A percentile compares a stretch with the other conserved stretches of the same genome.
phyloP scores from a whole-genome alignment of 2,113 vertebrate species.

The Gymnobelideus leadbeateri region DNA sequence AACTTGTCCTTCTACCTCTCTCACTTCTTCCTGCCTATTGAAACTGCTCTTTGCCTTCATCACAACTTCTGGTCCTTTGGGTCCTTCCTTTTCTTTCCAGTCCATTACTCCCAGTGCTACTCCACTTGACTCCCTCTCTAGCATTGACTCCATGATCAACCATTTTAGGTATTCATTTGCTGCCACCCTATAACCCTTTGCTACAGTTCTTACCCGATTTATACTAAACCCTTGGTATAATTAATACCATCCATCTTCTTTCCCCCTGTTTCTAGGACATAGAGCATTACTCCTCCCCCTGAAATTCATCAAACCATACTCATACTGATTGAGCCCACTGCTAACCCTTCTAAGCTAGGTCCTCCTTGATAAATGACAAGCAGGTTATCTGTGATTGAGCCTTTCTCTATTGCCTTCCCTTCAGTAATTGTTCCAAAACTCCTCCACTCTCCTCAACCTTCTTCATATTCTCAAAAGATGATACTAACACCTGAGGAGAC shows the following conservation, averaged over 20 bases:
- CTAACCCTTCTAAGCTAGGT: neutral
- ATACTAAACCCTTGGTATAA: neutral
- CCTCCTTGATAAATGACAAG: neutral
- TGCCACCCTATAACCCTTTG: neutral
- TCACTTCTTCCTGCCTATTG: neutral
- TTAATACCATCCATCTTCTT: neutral
- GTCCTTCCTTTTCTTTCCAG: neutral
- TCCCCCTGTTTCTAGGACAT: neutral
- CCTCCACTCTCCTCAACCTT: neutral
- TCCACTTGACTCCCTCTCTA: too few relatives aligned
- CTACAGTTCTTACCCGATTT: neutral
- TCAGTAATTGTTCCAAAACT: neutral
- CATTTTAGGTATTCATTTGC: neutral
- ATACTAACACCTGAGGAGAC: neutral
- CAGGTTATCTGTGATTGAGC: neutral
- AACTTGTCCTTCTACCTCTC: neutral
- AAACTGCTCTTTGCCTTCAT: neutral
- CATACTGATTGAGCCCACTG: neutral
- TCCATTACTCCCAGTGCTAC: too few relatives aligned
- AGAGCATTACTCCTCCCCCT: neutral
- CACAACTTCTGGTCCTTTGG: neutral
- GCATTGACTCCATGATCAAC: neutral
- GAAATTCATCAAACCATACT: neutral
- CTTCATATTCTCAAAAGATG: neutral
- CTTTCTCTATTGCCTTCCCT: neutral